These are phyloP conservation scores for Mimumesa dahlbomi DNA, from an alignment of 2,888 invertebrate genomes.

Conservation along the genomic window DNA sequence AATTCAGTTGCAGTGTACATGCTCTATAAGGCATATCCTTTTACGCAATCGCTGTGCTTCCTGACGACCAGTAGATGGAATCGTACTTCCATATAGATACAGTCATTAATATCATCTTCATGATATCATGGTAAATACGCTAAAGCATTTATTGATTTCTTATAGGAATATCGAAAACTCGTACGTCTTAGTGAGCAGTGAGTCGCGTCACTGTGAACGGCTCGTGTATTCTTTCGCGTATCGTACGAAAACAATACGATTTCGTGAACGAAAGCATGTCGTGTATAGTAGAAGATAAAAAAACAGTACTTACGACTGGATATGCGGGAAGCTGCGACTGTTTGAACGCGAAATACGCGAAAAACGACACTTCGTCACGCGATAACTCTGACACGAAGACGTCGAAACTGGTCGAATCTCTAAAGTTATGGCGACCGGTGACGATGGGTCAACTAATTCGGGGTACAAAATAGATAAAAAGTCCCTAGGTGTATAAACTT, in stretches of 20 bases:
- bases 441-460: slow-evolving; percentile 22
- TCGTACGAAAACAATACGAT: too few relatives aligned
- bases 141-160: not conserved
- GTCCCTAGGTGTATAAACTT: slow-evolving; percentile 38
- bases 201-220: slow-evolving; percentile 3
- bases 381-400: slow-evolving; percentile 23
- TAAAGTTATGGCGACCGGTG: slow-evolving; percentile 34
- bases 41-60: slow-evolving; percentile 26
- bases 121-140: not conserved
- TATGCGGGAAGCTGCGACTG: slow-evolving; percentile 16
- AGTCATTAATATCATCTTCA: not conserved
- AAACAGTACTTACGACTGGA: slow-evolving; percentile 41
- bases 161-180: too few relatives aligned
- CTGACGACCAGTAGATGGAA: not conserved
- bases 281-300: slow-evolving; percentile 3
- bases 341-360: slow-evolving; percentile 9
- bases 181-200: not conserved
- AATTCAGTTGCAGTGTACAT: slow-evolving; percentile 2
- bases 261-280: not conserved
- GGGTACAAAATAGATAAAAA: slow-evolving; percentile 5
- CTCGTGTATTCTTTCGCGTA: slow-evolving; percentile 5
- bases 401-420: slow-evolving; percentile 28
- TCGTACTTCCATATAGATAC: slow-evolving; percentile 7
- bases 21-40: slow-evolving; percentile 10
- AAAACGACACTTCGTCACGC: slow-evolving; percentile 10